Base-by-base conservation (phyloP, 2,797 vertebrate species). In the Distichodus sexfasciatus region DNA sequence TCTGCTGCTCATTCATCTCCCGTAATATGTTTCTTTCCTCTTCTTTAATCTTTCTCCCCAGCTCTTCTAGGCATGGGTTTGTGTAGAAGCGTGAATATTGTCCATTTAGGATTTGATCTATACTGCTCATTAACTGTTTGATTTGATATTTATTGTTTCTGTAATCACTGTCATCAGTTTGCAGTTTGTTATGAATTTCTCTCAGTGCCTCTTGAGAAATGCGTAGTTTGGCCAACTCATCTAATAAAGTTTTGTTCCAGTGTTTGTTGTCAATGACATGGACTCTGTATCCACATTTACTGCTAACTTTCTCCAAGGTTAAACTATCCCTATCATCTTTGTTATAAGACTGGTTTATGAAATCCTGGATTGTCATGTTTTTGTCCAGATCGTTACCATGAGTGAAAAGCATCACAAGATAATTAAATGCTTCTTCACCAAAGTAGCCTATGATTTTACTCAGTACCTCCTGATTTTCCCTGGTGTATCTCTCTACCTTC, bases 401-500 rank as follows among this genome's bases (percentile, higher is more conserved):
- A 6, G 35, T 64, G 66, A 69, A 74, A 40, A 74, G 40, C 12
- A 74, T 12, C 41, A 50, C 50, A 2, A 58, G 35, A 5, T 41
- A 8, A 17, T 28, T 24, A 2, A 66, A 17, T 6, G 21, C 24
- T 2, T 65, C 19, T 21, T 64, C 51, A 6, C 44, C 17, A 24
- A 65, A 31, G 8, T 12, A 24, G 1, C 29, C 7, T n/a, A 44
- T 63, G 26, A 78, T 44, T 40, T 24, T 68, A 17, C 36, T 44
- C 4, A 69, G 3, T 0, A 67, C 76, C 6, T 5, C 1, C 0
- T 0, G 1, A 1, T 85, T 80, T 55, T 81, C 46, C 1, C 6
- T 3, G 0, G 79, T 80, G 36, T 75, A 74, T 51, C 70, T 67
- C 4, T 60, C 74, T 43, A 80, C 72, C 44, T 76, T 76, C 9